phyloP scores from a whole-genome alignment of 2,888 invertebrate genomes.

The Acheta domesticus region DNA sequence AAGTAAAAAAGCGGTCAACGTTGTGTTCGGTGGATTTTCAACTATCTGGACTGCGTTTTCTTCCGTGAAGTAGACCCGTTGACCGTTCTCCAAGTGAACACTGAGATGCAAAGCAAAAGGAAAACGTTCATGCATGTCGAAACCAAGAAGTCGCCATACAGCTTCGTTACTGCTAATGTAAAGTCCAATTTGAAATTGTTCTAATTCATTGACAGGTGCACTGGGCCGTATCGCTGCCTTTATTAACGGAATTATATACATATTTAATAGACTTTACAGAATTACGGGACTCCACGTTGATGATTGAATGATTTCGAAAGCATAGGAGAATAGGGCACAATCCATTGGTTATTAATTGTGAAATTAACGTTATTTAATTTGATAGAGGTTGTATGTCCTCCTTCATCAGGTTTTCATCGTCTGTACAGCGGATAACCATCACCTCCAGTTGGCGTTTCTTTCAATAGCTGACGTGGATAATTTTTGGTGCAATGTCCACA shows the following conservation, averaged over 20 bases:
- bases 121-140: slow-evolving; percentile 1
- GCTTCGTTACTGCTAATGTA: too few relatives aligned
- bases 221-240: too few relatives aligned
- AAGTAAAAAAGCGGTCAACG: background rate
- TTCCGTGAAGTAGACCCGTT: background rate
- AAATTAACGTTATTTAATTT: background rate
- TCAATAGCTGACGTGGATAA: background rate
- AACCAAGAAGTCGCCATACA: background rate
- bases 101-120: background rate
- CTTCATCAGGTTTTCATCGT: background rate
- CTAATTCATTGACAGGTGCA: too few relatives aligned
- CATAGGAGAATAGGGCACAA: background rate
- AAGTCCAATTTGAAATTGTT: too few relatives aligned
- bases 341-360: background rate
- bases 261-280: too few relatives aligned
- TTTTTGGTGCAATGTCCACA: slow-evolving; percentile 18
- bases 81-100: background rate
- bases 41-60: background rate
- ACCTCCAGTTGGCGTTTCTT: background rate
- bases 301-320: background rate
- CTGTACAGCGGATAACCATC: background rate
- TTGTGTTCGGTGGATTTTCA: background rate
- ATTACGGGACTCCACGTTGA: too few relatives aligned
- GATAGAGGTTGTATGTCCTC: background rate
- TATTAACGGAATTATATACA: too few relatives aligned